phyloP scores from a whole-genome alignment of 2,797 vertebrate species.

The Bovichtus variegatus region DNA sequence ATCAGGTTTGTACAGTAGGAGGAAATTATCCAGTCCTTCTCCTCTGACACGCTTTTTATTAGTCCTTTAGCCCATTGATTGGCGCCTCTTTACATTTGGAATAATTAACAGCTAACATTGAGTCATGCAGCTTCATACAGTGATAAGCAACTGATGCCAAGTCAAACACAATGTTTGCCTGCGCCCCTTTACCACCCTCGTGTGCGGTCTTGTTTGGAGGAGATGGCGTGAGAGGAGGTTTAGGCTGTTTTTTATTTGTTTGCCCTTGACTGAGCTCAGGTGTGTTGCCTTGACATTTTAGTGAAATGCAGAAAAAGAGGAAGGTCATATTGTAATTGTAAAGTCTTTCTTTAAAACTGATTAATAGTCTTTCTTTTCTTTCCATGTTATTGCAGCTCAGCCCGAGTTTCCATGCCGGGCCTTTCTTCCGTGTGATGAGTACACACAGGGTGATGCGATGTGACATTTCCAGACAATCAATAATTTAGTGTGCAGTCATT shows the following conservation, averaged over 20 bases:
- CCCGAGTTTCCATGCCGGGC: background rate
- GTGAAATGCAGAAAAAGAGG: constrained; percentile 28
- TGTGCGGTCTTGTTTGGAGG: constrained; percentile 23
- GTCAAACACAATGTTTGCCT: background rate
- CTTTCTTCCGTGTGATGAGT: background rate
- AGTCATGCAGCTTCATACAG: constrained; percentile 15
- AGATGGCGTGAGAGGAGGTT: constrained; percentile 14
- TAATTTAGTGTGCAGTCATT: constrained; percentile 31
- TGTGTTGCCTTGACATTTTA: constrained; percentile 40
- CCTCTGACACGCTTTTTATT: constrained; percentile 38
- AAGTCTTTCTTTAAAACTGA: constrained; percentile 12
- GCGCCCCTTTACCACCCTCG: background rate
- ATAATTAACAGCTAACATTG: constrained; percentile 48
- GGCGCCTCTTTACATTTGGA: constrained; percentile 21
- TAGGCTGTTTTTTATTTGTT: background rate
- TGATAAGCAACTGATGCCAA: constrained; percentile 4
- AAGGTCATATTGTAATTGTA: constrained; percentile 47
- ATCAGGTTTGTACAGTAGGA: background rate
- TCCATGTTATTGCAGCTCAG: background rate
- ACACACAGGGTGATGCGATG: constrained; percentile 16
- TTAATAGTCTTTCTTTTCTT: background rate
- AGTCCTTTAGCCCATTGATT: constrained; percentile 39
- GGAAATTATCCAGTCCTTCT: constrained; percentile 28
- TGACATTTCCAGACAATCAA: constrained; percentile 49
- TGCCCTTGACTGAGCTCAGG: constrained; percentile 54